phyloP scores from a whole-genome alignment of 2,113 vertebrate species.

The Tympanuchus pallidicinctus region DNA sequence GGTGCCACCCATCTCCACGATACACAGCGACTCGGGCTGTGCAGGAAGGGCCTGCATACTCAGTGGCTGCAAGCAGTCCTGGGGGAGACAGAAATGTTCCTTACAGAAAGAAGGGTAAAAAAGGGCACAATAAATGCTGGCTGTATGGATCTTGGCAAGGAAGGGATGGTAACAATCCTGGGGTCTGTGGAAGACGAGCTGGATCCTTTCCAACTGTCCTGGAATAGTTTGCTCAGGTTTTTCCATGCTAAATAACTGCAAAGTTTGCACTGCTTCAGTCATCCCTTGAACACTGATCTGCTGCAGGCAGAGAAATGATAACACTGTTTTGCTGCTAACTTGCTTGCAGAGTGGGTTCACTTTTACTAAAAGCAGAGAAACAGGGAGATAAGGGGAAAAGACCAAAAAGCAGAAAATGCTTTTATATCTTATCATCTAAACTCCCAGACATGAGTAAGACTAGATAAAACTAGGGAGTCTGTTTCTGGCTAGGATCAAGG shows the following conservation, averaged over 20 bases:
- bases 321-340: not conserved
- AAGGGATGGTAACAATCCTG: not conserved
- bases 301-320: not conserved
- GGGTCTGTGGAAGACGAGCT: not conserved
- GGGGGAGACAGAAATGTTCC: not conserved
- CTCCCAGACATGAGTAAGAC: not conserved
- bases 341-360: not conserved
- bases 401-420: not conserved
- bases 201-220: not conserved
- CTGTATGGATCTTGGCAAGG: not conserved
- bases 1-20: constrained; percentile 97
- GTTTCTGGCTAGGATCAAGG: not conserved
- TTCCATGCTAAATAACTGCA: not conserved
- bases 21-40: constrained; percentile 95
- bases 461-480: not conserved
- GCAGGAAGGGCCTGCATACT: constrained; percentile 98
- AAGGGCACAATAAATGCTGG: not conserved
- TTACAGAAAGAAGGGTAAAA: not conserved
- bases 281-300: not conserved
- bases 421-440: not conserved
- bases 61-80: constrained; percentile 96
- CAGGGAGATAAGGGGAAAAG: not conserved
- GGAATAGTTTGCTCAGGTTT: not conserved
- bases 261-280: not conserved
- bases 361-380: not conserved